phyloP scores from a whole-genome alignment of 1,140 invertebrate species.

The Adelges cooleyi region DNA sequence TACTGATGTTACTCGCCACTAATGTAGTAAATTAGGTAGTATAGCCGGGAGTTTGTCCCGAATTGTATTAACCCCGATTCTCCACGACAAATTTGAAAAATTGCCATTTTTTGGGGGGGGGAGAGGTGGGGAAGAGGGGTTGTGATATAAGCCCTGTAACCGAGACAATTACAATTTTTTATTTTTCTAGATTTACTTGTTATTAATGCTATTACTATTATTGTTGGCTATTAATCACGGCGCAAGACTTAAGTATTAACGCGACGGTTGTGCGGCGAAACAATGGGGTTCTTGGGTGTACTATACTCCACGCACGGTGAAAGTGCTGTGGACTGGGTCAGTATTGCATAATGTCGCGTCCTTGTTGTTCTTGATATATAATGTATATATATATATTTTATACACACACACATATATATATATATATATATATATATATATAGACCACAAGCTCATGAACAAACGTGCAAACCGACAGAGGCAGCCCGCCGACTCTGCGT shows the following conservation, averaged over 20 bases:
- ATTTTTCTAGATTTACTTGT: no score
- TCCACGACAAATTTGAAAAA: no score
- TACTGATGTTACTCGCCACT: no score
- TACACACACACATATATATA: not conserved
- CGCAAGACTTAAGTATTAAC: not conserved
- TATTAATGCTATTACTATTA: no score
- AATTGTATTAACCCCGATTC: no score
- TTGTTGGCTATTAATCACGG: no score
- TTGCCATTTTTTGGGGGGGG: no score
- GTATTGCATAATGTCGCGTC: slow-evolving; percentile 25
- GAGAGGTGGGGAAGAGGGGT: no score
- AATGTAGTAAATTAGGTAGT: no score
- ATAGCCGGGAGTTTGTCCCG: no score
- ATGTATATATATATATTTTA: not conserved
- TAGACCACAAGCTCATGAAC: not conserved
- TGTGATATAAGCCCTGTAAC: no score
- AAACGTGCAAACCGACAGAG: not conserved
- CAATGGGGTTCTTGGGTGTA: not conserved
- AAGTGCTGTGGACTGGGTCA: slow-evolving; percentile 21
- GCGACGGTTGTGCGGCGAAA: not conserved
- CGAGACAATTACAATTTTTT: no score
- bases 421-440: not conserved
- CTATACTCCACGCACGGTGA: not conserved
- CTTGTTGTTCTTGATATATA: slow-evolving; percentile 23
- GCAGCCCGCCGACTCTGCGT: not conserved